Conservation (phyloP, 2,113 vertebrate species). For the Phylloscopus trochilus region DNA sequence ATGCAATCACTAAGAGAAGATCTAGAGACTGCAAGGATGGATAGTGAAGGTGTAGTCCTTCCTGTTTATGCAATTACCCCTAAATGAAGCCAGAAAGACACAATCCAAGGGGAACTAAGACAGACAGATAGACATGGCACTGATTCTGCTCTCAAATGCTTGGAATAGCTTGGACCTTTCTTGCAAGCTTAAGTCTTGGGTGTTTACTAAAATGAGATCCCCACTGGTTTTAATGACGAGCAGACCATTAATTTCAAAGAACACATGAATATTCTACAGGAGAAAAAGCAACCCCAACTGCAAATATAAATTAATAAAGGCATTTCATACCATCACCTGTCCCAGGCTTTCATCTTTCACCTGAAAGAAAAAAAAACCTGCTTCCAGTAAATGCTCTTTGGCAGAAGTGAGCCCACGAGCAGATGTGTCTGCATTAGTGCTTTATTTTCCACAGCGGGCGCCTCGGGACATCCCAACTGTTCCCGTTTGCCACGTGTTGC, state of each 20-base stretch:
- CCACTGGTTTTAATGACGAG: not conserved
- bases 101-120: not conserved
- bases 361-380: not conserved
- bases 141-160: not conserved
- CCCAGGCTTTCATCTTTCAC: not conserved
- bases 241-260: not conserved
- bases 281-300: not conserved
- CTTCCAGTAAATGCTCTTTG: not conserved
- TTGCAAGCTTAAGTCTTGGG: not conserved
- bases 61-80: not conserved
- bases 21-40: not conserved
- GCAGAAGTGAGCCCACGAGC: not conserved
- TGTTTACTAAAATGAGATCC: not conserved
- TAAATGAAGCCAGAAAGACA: not conserved
- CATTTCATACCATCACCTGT: not conserved
- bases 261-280: not conserved
- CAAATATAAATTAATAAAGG: not conserved
- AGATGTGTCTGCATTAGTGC: not conserved
- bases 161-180: not conserved
- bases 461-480: not conserved
- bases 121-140: not conserved
- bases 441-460: rapidly evolving
- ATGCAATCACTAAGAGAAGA: not conserved
- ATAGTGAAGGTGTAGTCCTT: not conserved
- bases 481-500: not conserved